Evolutionary conservation across 2,797 vertebrate genomes (phyloP).

Genomic region (Myripristis murdjan): DNA sequence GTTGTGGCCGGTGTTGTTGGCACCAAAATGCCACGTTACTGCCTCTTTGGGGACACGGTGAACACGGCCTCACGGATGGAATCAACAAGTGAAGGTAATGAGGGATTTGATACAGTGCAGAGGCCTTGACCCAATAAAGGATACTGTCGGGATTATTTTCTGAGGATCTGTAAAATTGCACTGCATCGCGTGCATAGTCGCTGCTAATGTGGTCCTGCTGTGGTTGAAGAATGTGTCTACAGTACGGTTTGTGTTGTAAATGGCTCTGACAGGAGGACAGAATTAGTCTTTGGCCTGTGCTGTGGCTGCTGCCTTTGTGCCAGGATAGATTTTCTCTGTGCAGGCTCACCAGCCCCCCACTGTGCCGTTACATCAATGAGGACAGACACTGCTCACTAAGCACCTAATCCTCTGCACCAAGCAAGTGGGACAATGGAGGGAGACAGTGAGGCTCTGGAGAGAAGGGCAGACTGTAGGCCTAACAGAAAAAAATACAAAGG

Average conservation of each 20-base stretch:
- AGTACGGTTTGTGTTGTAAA: conserved; percentile 4
- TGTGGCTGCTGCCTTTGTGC: conserved; percentile 10
- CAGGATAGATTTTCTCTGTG: conserved; percentile 21
- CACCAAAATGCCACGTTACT: conserved; percentile 90
- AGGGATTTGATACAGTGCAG: too few species aligned
- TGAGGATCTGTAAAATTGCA: neutral
- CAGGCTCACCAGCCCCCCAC: conserved; percentile 15
- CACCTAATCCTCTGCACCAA: conserved; percentile 35
- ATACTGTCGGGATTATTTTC: too few species aligned
- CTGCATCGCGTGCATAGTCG: neutral
- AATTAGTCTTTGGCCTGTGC: conserved; percentile 3
- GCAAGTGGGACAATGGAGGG: neutral
- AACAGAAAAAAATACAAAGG: too few species aligned
- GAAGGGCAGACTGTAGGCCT: too few species aligned
- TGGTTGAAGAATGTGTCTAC: neutral
- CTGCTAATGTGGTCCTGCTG: neutral
- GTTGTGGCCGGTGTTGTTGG: conserved; percentile 89
- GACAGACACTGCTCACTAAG: conserved; percentile 16
- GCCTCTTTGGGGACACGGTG: conserved; percentile 88
- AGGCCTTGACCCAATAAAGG: too few species aligned
- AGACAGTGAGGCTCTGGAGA: too few species aligned
- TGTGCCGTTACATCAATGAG: neutral
- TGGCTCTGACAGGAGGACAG: neutral
- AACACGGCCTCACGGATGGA: conserved; percentile 90
- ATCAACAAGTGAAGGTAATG: conserved; percentile 87